Conservation (phyloP, 1,140 invertebrate species). For the Drosophila nigrodunni region DNA sequence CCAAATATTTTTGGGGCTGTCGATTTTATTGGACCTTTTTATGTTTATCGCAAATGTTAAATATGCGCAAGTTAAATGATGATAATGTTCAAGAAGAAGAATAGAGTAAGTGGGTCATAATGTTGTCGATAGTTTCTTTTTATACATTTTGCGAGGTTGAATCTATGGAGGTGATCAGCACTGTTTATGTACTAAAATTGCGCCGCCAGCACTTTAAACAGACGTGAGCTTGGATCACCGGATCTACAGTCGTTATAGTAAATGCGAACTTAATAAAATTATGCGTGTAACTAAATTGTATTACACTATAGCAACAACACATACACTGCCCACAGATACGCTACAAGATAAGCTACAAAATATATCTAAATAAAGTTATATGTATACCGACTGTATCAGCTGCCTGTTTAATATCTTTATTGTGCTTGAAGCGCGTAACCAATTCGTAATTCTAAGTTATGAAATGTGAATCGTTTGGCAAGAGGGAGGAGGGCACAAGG, state of each 20-base stretch:
- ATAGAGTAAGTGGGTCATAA: constrained; percentile 11
- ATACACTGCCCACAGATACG: constrained; percentile 1
- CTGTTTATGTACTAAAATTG: constrained; percentile 29
- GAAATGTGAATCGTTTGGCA: not conserved
- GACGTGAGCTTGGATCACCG: constrained; percentile 27
- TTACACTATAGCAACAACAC: not conserved
- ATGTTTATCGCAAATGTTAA: constrained; percentile 3
- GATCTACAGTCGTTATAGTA: constrained; percentile 74
- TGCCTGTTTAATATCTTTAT: constrained; percentile 68
- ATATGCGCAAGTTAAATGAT: constrained; percentile 3
- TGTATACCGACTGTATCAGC: constrained; percentile 28
- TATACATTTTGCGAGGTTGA: constrained; percentile 2
- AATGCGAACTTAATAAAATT: constrained; percentile 79
- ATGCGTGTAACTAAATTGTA: constrained; percentile 75
- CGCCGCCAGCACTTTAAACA: constrained; percentile 34
- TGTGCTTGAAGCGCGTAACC: constrained; percentile 39
- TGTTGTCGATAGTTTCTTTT: constrained; percentile 5
- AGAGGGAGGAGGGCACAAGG: not conserved
- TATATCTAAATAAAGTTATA: constrained; percentile 32
- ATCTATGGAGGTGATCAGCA: constrained; percentile 44
- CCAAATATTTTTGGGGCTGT: not conserved
- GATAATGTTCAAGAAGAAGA: not conserved
- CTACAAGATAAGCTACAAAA: not conserved
- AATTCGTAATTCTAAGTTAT: constrained; percentile 12
- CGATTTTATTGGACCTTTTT: constrained; percentile 6